Conservation (phyloP, 2,888 invertebrate genomes). For the Platyscelio sp. region DNA sequence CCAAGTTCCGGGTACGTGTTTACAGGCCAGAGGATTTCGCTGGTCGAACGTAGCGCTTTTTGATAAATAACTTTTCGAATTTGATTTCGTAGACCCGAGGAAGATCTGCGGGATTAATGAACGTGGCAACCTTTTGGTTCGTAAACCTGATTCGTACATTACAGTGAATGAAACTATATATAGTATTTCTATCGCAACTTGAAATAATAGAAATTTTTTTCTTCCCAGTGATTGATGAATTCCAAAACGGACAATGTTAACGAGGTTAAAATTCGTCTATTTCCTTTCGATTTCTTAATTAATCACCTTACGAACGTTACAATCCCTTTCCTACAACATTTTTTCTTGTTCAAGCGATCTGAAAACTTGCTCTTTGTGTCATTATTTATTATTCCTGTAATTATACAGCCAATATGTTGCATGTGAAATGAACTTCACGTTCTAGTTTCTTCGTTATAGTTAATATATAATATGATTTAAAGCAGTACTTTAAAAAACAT, state of each 20-base stretch:
- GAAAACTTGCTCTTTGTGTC: conserved; percentile 5
- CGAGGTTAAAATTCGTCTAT: conserved; percentile 60
- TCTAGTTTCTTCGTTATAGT: too few relatives aligned
- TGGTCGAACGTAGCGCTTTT: too few relatives aligned
- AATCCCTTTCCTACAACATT: conserved; percentile 5
- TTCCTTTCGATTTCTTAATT: conserved; percentile 46
- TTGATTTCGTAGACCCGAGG: conserved; percentile 17
- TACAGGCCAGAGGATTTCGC: too few relatives aligned
- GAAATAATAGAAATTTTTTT: conserved; percentile 60
- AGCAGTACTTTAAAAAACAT: too few relatives aligned
- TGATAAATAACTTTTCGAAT: conserved; percentile 27
- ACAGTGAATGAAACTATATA: conserved; percentile 37
- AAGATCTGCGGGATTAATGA: conserved; percentile 47
- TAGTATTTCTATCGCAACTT: conserved; percentile 35
- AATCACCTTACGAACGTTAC: conserved; percentile 50
- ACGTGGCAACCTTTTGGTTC: conserved; percentile 57
- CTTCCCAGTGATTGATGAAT: conserved; percentile 51
- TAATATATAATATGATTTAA: too few relatives aligned
- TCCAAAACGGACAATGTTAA: conserved; percentile 52
- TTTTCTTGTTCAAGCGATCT: conserved; percentile 16
- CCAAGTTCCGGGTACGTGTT: too few relatives aligned
- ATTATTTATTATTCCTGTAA: too few relatives aligned
- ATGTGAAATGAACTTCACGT: too few relatives aligned
- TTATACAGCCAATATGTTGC: too few relatives aligned
- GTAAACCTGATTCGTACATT: conserved; percentile 43